A percentile compares a stretch with the other conserved stretches of the same genome.
Conservation (phyloP, 2,113 vertebrate genomes). For the Oryctolagus cuniculus region DNA sequence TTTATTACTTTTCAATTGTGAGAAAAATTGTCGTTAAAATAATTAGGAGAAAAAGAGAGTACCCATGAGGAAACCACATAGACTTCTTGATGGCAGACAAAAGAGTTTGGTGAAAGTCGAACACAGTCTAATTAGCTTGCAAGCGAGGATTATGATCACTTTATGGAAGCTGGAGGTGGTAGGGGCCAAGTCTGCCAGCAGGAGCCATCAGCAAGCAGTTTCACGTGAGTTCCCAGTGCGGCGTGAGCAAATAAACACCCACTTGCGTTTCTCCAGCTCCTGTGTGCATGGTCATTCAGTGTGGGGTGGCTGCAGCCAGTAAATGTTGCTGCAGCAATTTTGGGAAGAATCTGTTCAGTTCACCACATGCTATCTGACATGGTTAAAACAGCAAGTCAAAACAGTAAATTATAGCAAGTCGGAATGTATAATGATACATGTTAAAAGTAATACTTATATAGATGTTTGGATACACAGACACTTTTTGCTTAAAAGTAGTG, state of each 20-base stretch:
- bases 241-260: not conserved
- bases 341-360: not conserved
- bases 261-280: not conserved
- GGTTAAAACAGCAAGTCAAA: slow-evolving; percentile 28
- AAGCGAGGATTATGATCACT: not conserved
- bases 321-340: not conserved
- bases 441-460: not conserved
- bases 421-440: not conserved
- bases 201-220: not conserved
- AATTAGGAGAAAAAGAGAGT: not conserved
- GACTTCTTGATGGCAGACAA: not conserved
- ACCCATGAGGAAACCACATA: not conserved
- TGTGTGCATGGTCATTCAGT: not conserved
- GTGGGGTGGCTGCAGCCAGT: no score
- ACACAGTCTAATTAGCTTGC: not conserved
- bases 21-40: not conserved
- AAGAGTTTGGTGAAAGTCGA: not conserved
- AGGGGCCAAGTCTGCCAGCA: not conserved
- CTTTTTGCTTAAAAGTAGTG: not conserved
- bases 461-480: not conserved
- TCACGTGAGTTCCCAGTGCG: not conserved
- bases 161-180: not conserved
- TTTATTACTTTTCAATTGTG: not conserved
- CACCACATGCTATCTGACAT: not conserved
- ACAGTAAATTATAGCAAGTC: not conserved